Evolutionary conservation across 2,888 invertebrate species (phyloP), one percentile per base, ranked within the genome.

Genomic region (Apantesis nais): DNA sequence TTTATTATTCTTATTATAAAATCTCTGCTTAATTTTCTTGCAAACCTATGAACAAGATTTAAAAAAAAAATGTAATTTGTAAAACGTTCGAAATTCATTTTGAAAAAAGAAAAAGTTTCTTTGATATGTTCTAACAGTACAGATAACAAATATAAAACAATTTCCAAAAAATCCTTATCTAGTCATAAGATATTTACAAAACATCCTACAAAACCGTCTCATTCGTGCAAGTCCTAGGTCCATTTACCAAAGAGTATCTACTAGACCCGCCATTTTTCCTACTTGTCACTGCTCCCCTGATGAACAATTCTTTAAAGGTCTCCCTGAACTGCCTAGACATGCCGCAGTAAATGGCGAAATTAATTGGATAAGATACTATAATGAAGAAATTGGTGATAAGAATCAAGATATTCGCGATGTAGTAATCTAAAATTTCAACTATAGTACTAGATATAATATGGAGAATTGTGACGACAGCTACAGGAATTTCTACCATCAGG

Each of bases 281-380:
- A 80, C 96, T 96, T 7, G 96, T 96, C 1, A 95, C 95, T 2
- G 96, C 95, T 0, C 96, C 96, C 63, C 96, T 90, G 62, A 98
- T 96, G 86, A 99, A 99, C 12, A 97, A 88, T 84, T 97, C 97
- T 85, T 98, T 98, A 90, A 99, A 99, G 0, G 99, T 99, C 89
- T 99, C 98, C 67, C 99, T 96, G 90, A 99, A 99, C 89, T 98
- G 98, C 48, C 98, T 95, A 48, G 98, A 98, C 99, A 99, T 99
- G 34, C 98, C 98, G 89, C 99, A 99, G 87, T 99, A 99, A 78
- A 99, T 98, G 74, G 98, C 99, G 86, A 99, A 99, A 90, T 99
- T 99, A 72, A 99, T 97, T 19, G 98, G 98, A 91, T 99, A 99
- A 64, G 98, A 98, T 58, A 98, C 96, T 72, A 98, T 97, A 74